Conservation (phyloP, 1,140 invertebrate species). For the Eumeta japonica region DNA sequence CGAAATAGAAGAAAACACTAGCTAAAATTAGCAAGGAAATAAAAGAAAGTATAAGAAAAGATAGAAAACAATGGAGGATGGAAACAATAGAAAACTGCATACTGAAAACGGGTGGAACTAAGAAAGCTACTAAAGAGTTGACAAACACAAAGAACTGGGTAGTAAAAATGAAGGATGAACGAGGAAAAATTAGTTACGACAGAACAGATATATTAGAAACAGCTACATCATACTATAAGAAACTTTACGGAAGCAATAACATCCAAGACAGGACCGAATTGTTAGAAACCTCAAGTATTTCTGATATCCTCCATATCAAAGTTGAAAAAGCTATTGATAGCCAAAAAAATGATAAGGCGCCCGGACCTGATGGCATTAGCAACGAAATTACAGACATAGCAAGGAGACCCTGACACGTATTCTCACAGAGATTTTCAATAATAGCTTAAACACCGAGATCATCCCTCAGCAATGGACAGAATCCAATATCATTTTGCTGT, state of each 20-base stretch:
- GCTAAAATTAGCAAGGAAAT: constrained; percentile 15
- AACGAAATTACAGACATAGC: constrained; percentile 17
- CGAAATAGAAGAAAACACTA: too few relatives aligned
- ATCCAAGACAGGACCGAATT: constrained; percentile 8
- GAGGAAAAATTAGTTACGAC: too few relatives aligned
- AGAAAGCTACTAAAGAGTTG: constrained; percentile 18
- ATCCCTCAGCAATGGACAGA: constrained; percentile 24
- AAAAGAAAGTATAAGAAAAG: too few relatives aligned
- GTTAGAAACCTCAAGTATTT: constrained; percentile 7
- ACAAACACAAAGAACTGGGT: constrained; percentile 12
- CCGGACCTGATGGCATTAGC: constrained; percentile 20
- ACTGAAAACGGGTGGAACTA: too few relatives aligned
- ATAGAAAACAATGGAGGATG: constrained; percentile 12
- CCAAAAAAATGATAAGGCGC: constrained; percentile 16
- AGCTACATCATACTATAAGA: too few relatives aligned
- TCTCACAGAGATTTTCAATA: constrained; percentile 18
- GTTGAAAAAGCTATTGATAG: constrained; percentile 9
- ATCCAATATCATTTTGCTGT: too few relatives aligned
- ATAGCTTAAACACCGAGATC: constrained; percentile 18
- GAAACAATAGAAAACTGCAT: constrained; percentile 15
- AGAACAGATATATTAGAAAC: too few relatives aligned
- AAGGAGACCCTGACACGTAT: constrained; percentile 12
- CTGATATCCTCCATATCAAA: constrained; percentile 14
- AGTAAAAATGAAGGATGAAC: too few relatives aligned
- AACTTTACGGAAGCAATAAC: constrained; percentile 7